Conservation (phyloP, 2,797 vertebrate species). For the Lithobates pipiens region DNA sequence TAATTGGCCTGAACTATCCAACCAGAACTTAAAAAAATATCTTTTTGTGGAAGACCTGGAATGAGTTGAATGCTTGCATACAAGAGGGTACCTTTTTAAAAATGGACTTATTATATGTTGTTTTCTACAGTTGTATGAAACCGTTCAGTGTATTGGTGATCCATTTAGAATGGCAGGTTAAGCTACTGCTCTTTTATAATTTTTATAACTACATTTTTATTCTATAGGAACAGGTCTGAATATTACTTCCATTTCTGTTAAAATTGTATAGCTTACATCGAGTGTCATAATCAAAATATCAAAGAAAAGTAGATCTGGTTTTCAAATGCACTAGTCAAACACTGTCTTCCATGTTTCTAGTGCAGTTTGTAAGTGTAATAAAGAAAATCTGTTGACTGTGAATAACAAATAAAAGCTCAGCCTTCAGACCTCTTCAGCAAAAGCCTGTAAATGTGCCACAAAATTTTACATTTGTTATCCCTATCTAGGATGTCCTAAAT, state of each 20-base stretch:
- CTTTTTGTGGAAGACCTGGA: background rate
- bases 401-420: background rate
- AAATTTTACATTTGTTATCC: background rate
- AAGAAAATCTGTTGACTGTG: background rate
- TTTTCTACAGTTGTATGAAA: background rate
- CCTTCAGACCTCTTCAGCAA: background rate
- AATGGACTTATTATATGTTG: background rate
- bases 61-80: background rate
- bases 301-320: no score
- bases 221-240: background rate
- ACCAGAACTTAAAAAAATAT: background rate
- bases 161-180: background rate
- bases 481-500: background rate
- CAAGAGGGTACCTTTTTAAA: background rate
- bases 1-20: background rate
- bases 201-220: background rate
- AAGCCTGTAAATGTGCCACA: background rate
- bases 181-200: background rate
- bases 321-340: background rate
- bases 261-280: no score
- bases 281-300: no score
- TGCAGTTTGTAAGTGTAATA: background rate
- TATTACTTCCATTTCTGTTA: background rate
- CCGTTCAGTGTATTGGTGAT: background rate
- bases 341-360: background rate